Base-by-base conservation (phyloP, 2,113 vertebrate species). In the Plecotus auritus region DNA sequence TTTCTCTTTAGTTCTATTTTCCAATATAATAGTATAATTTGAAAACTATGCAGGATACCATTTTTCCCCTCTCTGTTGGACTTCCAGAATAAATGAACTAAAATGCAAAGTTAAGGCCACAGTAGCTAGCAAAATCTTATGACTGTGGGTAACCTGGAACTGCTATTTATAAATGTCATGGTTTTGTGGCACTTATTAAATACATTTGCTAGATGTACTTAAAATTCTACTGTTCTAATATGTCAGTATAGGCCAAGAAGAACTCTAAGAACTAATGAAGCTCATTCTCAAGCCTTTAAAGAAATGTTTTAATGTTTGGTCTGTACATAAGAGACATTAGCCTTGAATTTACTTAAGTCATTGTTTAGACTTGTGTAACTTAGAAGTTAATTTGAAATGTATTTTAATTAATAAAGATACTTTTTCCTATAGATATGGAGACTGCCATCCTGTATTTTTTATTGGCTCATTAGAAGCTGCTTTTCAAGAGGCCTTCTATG, bases 401-500 rank as follows among this genome's bases (percentile, higher is more conserved):
- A 80, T 81, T 85, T 90, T 93, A 74, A 97, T 93, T 96, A 95
- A 97, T 88, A 91, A 11, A 85, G 9, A 37, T 32, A n/a, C 67
- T 97, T 98, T 97, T 97, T 97, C 83, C 69, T 97, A 85, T 93
- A 99, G 99, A 98, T 99, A 99, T 35, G 99, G 99, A 98, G 99
- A 99, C 96, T 99, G 99, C 98, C 99, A 99, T 98, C 99, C 99
- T 80, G 99, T 99, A 98, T 99, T 99, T 99, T 99, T 99, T 98
- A 99, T 99, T 97, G 99, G 99, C 87, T 99, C 99, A 95, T 98
- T 99, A 99, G 99, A 99, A 98, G 99, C 99, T 98, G 99, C 99
- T 96, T 99, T 99, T 98, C 99, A 99, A 99, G 99, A 99, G 98
- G 99, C 99, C 98, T 99, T 99, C 98, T 99, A 99, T 93, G 99